Conservation (phyloP, 2,113 vertebrate species). For the Ptychochromis oligacanthus region DNA sequence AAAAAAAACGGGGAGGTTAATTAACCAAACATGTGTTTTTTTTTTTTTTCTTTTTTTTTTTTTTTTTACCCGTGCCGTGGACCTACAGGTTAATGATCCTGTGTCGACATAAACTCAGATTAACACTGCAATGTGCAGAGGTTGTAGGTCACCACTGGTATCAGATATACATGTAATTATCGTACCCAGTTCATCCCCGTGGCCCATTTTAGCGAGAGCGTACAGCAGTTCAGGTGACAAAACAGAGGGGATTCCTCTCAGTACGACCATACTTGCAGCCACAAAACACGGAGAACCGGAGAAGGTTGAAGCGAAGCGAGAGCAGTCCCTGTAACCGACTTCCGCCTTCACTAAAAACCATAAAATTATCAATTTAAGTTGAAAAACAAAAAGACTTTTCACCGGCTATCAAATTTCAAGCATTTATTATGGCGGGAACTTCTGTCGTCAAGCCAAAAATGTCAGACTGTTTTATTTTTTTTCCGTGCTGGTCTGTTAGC, state of each 20-base stretch:
- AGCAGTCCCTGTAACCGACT: fast-evolving
- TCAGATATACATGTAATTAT: background rate
- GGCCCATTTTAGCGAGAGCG: slow-evolving; percentile 81
- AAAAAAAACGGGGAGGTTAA: too few relatives aligned
- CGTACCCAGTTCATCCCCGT: slow-evolving; percentile 82
- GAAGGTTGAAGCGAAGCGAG: background rate
- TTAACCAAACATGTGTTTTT: too few relatives aligned
- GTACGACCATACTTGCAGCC: slow-evolving; percentile 69
- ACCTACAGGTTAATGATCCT: background rate
- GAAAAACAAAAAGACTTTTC: background rate
- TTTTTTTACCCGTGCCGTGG: background rate
- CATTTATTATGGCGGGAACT: fast-evolving
- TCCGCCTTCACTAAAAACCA: slow-evolving; percentile 10
- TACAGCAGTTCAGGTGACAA: slow-evolving; percentile 80
- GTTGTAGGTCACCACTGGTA: background rate
- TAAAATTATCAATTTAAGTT: background rate
- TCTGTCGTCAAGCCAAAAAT: background rate
- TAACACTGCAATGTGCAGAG: background rate
- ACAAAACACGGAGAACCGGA: background rate
- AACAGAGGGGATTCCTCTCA: slow-evolving; percentile 78
- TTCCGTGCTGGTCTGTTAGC: background rate
- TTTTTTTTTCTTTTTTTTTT: too few relatives aligned
- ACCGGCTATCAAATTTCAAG: fast-evolving
- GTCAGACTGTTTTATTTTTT: background rate
- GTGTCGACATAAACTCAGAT: background rate